Evolutionary conservation across 2,113 vertebrate genomes (phyloP).

Genomic region (Salvator merianae): DNA sequence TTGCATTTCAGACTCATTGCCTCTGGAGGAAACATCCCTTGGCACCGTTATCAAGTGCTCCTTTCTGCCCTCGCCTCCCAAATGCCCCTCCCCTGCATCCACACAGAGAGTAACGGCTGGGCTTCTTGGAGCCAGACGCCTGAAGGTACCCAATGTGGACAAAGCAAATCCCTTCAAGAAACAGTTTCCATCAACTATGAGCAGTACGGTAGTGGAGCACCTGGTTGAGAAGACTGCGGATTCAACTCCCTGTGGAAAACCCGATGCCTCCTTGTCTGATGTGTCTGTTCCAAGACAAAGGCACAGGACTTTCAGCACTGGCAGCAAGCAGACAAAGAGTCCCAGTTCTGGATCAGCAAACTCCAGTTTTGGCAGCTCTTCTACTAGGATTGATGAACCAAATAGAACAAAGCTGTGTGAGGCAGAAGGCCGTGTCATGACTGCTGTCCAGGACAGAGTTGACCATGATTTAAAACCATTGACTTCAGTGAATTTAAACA

Average conservation of each 20-base stretch:
- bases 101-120: constrained; percentile 19
- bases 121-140: constrained; percentile 58
- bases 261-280: background rate
- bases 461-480: background rate
- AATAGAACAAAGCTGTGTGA: background rate
- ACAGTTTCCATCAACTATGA: background rate
- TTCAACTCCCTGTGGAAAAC: constrained; percentile 1
- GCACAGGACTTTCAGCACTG: constrained; percentile 5
- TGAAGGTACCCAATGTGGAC: constrained; percentile 60
- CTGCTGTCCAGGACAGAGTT: background rate
- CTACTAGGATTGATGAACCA: background rate
- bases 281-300: background rate
- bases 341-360: constrained; percentile 26
- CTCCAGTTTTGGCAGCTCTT: constrained; percentile 34
- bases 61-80: constrained; percentile 65
- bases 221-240: constrained; percentile 28
- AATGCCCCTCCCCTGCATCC: constrained; percentile 72
- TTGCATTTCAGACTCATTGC: constrained; percentile 52
- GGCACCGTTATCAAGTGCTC: background rate
- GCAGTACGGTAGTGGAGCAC: constrained; percentile 12
- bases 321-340: background rate
- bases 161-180: constrained; percentile 37
- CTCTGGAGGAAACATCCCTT: constrained; percentile 19
- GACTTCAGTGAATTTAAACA: background rate
- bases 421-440: background rate